Conservation (phyloP, 2,797 vertebrate species). For the Pseudotriccus pelzelni region DNA sequence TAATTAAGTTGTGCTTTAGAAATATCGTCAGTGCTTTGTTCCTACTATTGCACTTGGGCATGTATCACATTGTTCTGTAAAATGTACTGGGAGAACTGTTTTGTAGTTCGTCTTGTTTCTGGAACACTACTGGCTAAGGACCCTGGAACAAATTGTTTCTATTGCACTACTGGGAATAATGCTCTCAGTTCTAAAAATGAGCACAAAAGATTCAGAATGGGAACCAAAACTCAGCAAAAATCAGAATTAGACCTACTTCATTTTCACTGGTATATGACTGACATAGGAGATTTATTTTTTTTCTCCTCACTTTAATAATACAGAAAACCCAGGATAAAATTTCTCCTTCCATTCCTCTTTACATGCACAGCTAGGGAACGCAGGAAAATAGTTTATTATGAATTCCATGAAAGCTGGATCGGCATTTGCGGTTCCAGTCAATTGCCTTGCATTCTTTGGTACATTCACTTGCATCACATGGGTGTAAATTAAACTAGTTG, state of each 20-base stretch:
- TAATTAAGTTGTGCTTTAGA: conserved; percentile 76
- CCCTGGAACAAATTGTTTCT: conserved; percentile 58
- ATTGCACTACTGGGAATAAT: conserved; percentile 12
- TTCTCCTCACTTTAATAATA: not conserved
- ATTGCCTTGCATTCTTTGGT: not conserved
- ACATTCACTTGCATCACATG: not conserved
- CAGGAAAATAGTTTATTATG: not conserved
- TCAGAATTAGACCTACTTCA: not conserved
- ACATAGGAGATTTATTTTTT: not conserved
- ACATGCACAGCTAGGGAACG: not conserved
- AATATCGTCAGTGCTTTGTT: conserved; percentile 72
- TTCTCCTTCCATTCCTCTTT: not conserved
- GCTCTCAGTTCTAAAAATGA: conserved; percentile 1
- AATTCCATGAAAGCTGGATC: not conserved
- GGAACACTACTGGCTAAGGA: conserved; percentile 59
- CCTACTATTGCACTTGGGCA: conserved; percentile 57
- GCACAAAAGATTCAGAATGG: not conserved
- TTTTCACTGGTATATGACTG: not conserved
- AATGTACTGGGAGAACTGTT: conserved; percentile 66
- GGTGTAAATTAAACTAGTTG: not conserved
- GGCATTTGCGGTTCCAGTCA: not conserved
- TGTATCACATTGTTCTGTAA: conserved; percentile 74
- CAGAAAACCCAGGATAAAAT: not conserved
- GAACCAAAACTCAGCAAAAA: not conserved
- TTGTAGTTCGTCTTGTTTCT: conserved; percentile 71